Conservation (phyloP, 35 echinoderm and acorn worm genomes). For the Holothuria glaberrima region DNA sequence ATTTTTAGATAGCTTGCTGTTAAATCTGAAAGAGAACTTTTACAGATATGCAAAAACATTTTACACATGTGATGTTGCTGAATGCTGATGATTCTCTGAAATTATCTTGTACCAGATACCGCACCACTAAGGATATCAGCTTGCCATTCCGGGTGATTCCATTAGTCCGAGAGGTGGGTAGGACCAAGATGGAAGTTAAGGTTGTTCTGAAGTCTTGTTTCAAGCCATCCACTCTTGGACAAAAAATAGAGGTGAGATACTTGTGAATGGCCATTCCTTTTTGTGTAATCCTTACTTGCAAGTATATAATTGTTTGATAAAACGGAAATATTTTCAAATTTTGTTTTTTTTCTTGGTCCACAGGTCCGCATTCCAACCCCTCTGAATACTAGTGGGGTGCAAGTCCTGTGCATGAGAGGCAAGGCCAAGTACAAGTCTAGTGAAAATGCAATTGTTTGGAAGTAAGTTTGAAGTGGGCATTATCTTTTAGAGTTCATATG, state of each 20-base stretch:
- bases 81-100: no score
- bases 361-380: constrained; percentile 98
- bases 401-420: constrained; percentile 96
- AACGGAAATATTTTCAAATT: neutral
- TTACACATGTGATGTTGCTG: no score
- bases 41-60: no score
- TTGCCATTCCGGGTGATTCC: constrained; percentile 95
- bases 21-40: no score
- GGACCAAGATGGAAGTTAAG: constrained; percentile 98
- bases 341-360: neutral
- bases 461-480: constrained; percentile 68
- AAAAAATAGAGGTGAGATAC: constrained; percentile 91
- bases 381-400: constrained; percentile 97
- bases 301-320: no score
- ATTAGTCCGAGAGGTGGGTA: constrained; percentile 80
- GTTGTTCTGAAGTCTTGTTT: constrained; percentile 98
- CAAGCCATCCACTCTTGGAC: constrained; percentile 93
- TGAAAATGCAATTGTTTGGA: constrained; percentile 99
- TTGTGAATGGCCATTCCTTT: no score
- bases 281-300: no score
- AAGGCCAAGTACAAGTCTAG: constrained; percentile 99
- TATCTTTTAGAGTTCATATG: no score
- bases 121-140: constrained; percentile 91
- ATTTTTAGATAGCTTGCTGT: no score
- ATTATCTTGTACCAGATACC: constrained; percentile 59